Base-by-base conservation (phyloP, 2,888 invertebrate species). In the Torymus aiolomorphi region DNA sequence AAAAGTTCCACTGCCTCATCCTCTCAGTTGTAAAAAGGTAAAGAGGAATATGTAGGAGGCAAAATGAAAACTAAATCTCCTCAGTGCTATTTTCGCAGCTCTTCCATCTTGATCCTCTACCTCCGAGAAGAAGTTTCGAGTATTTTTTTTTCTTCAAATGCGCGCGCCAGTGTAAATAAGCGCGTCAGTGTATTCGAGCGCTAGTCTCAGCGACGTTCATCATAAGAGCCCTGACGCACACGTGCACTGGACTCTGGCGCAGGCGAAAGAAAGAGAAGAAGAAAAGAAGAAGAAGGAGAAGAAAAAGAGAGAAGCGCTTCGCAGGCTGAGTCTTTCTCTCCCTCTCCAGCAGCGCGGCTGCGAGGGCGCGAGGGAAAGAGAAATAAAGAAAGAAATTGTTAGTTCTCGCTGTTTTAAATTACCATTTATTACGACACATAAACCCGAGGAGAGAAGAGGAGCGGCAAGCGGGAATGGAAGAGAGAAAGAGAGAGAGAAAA, bases 351-450 rank as follows among this genome's bases (percentile, higher is more conserved):
- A 18, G 24, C 14, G 61, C 54, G 63, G 66, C 75, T 78, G 77
- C 72, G 80, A 73, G 78, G 76, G 73, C 76, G 75, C 71, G 75
- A 75, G 82, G 75, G 67, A 72, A 67, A 83, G 79, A 86, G 89
- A 89, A 88, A 89, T 88, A 89, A 89, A 89, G 89, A 88, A 89
- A 88, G 88, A 89, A 90, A 90, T 89, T 90, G 89, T 89, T 90
- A 90, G 89, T 90, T 90, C 89, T 90, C 89, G 87, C 90, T 90
- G 90, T 89, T 90, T 90, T 90, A 90, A 90, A 90, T 90, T 90
- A 90, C 89, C 90, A 90, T 90, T 89, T 89, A 90, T 90, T 90
- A 90, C 89, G 88, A 89, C 89, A 86, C 89, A 88, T 89, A 90
- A 90, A 89, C 87, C 88, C 88, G 56, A 78, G 76, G 18, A 57